Evolutionary conservation across 2,797 vertebrate genomes (phyloP).

Genomic region (Hylomyscus alleni): DNA sequence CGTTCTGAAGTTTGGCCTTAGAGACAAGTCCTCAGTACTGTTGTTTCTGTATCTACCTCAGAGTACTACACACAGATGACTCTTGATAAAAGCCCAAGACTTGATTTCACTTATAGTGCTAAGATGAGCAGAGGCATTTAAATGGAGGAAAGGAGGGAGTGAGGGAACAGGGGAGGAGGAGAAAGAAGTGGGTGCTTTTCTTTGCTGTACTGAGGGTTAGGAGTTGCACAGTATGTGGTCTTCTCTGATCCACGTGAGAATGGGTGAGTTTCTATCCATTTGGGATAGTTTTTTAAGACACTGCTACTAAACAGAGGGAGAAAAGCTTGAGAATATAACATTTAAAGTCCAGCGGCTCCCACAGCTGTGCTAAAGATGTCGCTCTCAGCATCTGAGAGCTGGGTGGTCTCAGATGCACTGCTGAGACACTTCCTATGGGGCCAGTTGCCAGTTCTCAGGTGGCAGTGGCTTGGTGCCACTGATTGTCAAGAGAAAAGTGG

Average conservation of each 20-base stretch:
- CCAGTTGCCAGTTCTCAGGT: background rate
- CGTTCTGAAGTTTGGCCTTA: background rate
- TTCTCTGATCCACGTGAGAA: conserved; percentile 37
- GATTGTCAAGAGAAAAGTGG: background rate
- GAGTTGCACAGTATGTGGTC: background rate
- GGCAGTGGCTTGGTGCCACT: background rate
- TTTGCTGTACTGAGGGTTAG: background rate
- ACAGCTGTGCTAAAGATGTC: background rate
- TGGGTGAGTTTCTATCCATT: background rate
- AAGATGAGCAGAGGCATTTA: background rate
- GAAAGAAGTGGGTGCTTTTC: background rate
- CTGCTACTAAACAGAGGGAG: background rate
- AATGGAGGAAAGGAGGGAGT: background rate
- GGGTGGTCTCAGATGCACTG: background rate
- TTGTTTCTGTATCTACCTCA: background rate
- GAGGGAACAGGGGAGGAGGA: background rate
- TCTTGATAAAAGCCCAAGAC: background rate
- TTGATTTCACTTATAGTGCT: background rate
- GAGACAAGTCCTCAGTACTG: background rate
- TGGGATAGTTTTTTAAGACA: background rate
- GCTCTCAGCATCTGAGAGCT: background rate
- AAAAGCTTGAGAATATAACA: background rate
- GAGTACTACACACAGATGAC: background rate
- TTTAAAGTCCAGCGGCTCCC: background rate
- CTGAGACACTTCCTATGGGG: background rate